These are phyloP conservation scores for Agelas oroides DNA, from an alignment of 37 sponge, comb jelly and placozoan genomes.

Conservation along the genomic window DNA sequence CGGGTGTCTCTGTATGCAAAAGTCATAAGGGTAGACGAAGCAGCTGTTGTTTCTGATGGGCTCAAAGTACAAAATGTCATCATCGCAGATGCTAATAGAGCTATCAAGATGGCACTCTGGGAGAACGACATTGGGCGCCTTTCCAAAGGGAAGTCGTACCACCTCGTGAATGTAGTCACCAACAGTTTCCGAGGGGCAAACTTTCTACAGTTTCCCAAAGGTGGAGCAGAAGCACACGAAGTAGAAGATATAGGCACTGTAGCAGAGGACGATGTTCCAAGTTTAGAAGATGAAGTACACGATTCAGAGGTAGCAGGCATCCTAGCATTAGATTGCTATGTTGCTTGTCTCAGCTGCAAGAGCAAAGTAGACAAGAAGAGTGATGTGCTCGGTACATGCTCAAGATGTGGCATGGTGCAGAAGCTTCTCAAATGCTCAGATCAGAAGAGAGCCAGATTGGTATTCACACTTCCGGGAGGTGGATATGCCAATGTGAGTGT, in stretches of 20 bases:
- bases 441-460: conserved; percentile 14
- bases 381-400: conserved; percentile 19
- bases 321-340: background rate
- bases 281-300: background rate
- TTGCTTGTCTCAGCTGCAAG: background rate
- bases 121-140: background rate
- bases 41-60: conserved; percentile 14
- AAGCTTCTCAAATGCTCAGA: conserved; percentile 14
- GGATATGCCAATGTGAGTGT: conserved; percentile 14
- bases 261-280: conserved; percentile 1
- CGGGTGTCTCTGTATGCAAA: conserved; percentile 12
- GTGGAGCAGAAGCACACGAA: background rate
- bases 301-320: conserved; percentile 1
- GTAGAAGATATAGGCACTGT: conserved; percentile 1
- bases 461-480: conserved; percentile 15
- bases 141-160: background rate
- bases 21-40: conserved; percentile 10
- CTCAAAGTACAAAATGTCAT: conserved; percentile 12
- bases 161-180: background rate
- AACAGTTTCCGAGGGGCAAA: background rate
- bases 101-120: conserved; percentile 6
- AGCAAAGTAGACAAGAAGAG: conserved; percentile 1
- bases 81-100: conserved; percentile 6
- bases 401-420: conserved; percentile 13
- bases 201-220: background rate